phyloP scores from a whole-genome alignment of 2,797 vertebrate genomes.

The Artibeus lituratus region DNA sequence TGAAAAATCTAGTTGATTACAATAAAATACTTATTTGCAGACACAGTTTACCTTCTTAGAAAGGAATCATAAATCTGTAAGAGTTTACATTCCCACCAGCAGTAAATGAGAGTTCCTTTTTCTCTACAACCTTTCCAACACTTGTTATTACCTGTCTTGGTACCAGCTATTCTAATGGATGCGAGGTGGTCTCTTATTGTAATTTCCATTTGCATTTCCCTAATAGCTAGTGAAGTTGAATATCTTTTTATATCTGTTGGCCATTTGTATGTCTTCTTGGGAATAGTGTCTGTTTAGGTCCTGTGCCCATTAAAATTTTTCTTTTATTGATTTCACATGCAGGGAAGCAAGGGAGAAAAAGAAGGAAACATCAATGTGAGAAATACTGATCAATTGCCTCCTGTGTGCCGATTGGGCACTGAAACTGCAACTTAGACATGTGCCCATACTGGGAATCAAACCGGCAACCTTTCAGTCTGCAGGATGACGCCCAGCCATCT shows the following conservation, averaged over 20 bases:
- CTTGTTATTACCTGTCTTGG: neutral
- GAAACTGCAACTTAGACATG: too few species aligned
- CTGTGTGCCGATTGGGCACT: neutral
- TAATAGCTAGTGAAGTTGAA: neutral
- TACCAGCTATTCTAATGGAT: neutral
- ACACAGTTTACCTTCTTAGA: neutral
- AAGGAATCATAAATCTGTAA: neutral
- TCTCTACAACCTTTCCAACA: neutral
- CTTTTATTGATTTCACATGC: neutral
- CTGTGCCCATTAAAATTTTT: neutral
- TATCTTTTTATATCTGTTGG: neutral
- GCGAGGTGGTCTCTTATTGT: neutral
- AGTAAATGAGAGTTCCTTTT: neutral
- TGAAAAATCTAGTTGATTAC: neutral
- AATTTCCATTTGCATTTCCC: neutral
- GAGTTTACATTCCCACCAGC: neutral
- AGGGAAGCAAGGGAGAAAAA: neutral
- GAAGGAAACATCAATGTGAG: neutral
- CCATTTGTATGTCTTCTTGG: neutral
- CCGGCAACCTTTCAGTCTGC: neutral
- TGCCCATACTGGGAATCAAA: neutral
- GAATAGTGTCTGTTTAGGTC: neutral
- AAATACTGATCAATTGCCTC: neutral
- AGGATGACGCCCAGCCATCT: neutral
- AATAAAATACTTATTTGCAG: conserved; percentile 37